Percentiles rank a stretch among this genome's conserved stretches.
Evolutionary conservation across 2,888 invertebrate species (phyloP).

Genomic region (Thera obeliscata): DNA sequence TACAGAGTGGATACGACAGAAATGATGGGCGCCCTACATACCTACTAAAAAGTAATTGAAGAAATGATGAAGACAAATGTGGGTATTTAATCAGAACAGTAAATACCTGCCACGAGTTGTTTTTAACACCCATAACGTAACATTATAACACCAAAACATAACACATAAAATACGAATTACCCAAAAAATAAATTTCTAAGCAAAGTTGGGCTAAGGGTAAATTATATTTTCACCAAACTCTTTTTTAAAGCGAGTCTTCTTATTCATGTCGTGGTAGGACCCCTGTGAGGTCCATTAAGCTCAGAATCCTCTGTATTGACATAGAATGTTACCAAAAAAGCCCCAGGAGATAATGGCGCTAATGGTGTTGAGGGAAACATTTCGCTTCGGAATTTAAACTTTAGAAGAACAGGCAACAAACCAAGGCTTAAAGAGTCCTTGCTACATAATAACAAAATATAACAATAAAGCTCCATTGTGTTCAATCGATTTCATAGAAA

Average conservation of each 20-base stretch:
- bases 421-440: no score
- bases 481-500: background rate
- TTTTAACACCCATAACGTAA: no score
- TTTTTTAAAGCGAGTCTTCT: background rate
- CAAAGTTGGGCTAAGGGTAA: background rate
- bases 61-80: no score
- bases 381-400: slow-evolving; percentile 30
- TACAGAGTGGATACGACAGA: no score
- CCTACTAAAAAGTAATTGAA: no score
- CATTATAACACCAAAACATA: no score
- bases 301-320: slow-evolving; percentile 30
- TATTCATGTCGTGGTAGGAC: slow-evolving; percentile 15
- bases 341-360: slow-evolving; percentile 23
- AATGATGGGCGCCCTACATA: no score
- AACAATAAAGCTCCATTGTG: background rate
- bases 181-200: no score
- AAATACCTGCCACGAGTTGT: no score
- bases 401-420: background rate
- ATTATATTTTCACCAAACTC: background rate
- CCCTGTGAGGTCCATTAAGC: slow-evolving; percentile 29
- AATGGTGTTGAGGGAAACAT: slow-evolving; percentile 26
- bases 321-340: slow-evolving; percentile 34
- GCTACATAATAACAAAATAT: no score
- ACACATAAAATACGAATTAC: no score
- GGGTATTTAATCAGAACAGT: no score